Base-by-base conservation (phyloP, 2,888 invertebrate species). In the Dicyrtoma fusca region DNA sequence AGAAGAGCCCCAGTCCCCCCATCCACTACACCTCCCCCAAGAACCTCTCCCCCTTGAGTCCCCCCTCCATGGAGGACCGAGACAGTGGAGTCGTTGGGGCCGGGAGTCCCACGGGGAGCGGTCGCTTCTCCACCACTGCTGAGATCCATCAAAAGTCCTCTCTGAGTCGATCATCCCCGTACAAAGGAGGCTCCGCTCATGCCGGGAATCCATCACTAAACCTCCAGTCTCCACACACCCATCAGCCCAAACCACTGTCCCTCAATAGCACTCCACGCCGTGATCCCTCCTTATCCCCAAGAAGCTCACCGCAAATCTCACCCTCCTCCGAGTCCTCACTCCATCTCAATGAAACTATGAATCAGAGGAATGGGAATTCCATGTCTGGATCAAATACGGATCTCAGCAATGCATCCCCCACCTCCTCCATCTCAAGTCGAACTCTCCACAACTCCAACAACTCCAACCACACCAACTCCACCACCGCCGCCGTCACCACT, bases 1-100 rank as follows among this genome's bases (percentile, higher is more conserved):
- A 78, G 69, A 80, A 80, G 74, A 77, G 76, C 63, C 80, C 80
- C 19, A 77, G 77, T 75, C 80, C 80, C 21, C 80, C 80, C 1
- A 72, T 77, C 26, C 69, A 75, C 49, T 80, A 73, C 61, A 69
- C 76, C 1, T 75, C 78, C n/a, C 78, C 78, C 62, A 73, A 77
- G 74, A 74, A 75, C 72, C 26, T 73, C 47, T 53, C 77, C 47
- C 72, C 74, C 63, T 47, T 76, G 63, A 72, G 78, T 61, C 76
- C 80, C 59, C 76, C 78, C 65, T 75, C 78, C 49, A 75, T 74
- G 53, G 78, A 80, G 45, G 75, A 78, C 45, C 69, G 72, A 42
- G 71, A 62, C 44, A 62, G 72, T 34, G 74, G 74, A 19, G 63
- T 25, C 0, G 66, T 65, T 8, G 34, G 11, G 45, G 76, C 17